A percentile compares a stretch with the other conserved stretches of the same genome.
phyloP scores from a whole-genome alignment of 2,797 vertebrate species.

The Dallia pectoralis region DNA sequence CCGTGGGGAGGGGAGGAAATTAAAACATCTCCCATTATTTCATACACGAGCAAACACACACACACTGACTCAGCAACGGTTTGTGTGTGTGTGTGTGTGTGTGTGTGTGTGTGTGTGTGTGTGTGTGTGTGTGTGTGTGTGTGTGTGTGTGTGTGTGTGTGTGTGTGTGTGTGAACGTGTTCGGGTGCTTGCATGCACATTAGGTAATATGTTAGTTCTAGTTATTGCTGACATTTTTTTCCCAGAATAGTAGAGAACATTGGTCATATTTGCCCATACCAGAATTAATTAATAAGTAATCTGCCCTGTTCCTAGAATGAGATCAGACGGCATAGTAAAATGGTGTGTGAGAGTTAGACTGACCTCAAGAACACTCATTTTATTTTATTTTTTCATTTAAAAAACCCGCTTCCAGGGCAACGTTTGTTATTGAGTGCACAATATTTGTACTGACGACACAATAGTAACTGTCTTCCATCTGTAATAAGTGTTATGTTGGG shows the following conservation, averaged over 20 bases:
- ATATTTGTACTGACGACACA: conserved; percentile 47
- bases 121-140: not conserved
- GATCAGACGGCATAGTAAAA: not conserved
- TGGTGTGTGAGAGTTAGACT: not conserved
- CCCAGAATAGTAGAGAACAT: conserved; percentile 53
- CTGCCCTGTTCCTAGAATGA: not conserved
- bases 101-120: not conserved
- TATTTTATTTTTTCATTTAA: no score
- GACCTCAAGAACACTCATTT: not conserved
- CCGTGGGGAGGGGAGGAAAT: conserved; percentile 53
- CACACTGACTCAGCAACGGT: conserved; percentile 66
- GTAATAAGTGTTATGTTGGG: conserved; percentile 74
- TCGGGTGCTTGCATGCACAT: not conserved
- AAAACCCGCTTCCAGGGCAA: no score
- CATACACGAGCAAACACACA: conserved; percentile 64
- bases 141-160: not conserved
- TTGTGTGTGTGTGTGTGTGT: conserved; percentile 11
- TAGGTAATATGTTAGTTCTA: not conserved
- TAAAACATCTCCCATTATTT: conserved; percentile 71
- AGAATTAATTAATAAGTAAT: not conserved
- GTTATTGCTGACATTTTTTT: conserved; percentile 32
- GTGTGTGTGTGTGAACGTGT: not conserved
- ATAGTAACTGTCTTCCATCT: conserved; percentile 65
- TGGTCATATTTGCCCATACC: conserved; percentile 57
- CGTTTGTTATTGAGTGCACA: no score